These are phyloP conservation scores for Corythaixoides concolor DNA, from an alignment of 2,113 vertebrate genomes.

Conservation along the genomic window DNA sequence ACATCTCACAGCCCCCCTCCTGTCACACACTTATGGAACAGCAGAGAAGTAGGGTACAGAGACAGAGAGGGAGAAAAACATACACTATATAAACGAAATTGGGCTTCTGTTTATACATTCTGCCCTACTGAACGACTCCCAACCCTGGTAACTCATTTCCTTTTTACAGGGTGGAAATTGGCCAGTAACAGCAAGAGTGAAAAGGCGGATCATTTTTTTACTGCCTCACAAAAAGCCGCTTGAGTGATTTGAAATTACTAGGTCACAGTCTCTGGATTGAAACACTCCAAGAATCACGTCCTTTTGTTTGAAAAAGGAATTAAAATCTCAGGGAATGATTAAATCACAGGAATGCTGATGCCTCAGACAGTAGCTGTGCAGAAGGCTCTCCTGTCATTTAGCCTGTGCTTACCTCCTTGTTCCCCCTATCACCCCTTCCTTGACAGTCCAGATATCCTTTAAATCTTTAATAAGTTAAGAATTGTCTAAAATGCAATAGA, in stretches of 20 bases:
- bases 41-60: not conserved
- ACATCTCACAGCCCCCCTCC: not conserved
- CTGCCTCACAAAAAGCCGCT: not conserved
- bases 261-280: not conserved
- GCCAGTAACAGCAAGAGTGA: not conserved
- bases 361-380: not conserved
- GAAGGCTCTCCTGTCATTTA: not conserved
- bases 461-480: not conserved
- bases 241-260: not conserved
- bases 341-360: not conserved
- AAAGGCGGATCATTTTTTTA: not conserved
- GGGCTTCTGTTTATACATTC: not conserved
- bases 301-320: not conserved
- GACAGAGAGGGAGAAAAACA: not conserved
- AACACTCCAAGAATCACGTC: not conserved
- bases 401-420: not conserved
- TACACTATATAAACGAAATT: not conserved
- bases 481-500: not conserved
- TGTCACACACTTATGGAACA: accelerated
- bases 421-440: not conserved
- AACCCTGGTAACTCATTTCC: not conserved
- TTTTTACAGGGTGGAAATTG: not conserved
- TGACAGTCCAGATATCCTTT: not conserved
- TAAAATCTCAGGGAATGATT: conserved; percentile 10
- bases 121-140: not conserved